Base-by-base conservation (phyloP, 92 coral and sea anemone species). In the Parazoanthus darwini region DNA sequence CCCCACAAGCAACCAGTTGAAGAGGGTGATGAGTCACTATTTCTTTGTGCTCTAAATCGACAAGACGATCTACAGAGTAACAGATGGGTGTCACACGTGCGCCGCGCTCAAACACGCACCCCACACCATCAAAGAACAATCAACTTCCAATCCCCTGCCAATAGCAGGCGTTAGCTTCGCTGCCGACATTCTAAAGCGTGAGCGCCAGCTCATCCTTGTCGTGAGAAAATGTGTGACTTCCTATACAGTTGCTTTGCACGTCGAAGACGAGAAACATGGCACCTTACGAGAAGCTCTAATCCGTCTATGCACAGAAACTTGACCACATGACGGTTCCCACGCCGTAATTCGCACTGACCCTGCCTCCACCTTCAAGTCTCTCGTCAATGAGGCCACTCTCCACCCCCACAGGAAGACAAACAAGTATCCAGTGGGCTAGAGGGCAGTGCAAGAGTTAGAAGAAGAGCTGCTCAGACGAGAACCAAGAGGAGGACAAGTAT, bases 241-340 rank as follows among this genome's bases (percentile, higher is more conserved):
- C 66, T 89, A 16, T 66, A 91, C 86, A 4, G 43, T 87, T 14
- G 82, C 88, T 23, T 42, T 25, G 14, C 80, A 87, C 59, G 63
- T 90, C 23, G 73, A 79, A 8, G 88, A 87, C 85, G 80, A 90
- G 77, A 35, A 66, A 16, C 85, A 83, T 33, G 73, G 38, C 74
- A 87, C 91, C 33, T 77, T 80, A 86, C 91, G 88, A 14, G 93
- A 74, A 23, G 91, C 88, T n/a, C 91, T 87, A 2, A 88, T 88
- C 66, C 66, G 44, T 1, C 78, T 79, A 0, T 78, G 85, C 67
- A 15, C 80, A 50, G 78, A 33, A 39, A 33, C 80, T 25, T 15
- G 65, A 22, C 86, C 86, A 59, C 50, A 79, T 43, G 86, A 88
- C 43, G 90, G 90, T 13, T 79, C 86, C 35, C 20, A 22, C 56